phyloP scores from a whole-genome alignment of 2,113 vertebrate genomes.

The Emydura subglobosa region DNA sequence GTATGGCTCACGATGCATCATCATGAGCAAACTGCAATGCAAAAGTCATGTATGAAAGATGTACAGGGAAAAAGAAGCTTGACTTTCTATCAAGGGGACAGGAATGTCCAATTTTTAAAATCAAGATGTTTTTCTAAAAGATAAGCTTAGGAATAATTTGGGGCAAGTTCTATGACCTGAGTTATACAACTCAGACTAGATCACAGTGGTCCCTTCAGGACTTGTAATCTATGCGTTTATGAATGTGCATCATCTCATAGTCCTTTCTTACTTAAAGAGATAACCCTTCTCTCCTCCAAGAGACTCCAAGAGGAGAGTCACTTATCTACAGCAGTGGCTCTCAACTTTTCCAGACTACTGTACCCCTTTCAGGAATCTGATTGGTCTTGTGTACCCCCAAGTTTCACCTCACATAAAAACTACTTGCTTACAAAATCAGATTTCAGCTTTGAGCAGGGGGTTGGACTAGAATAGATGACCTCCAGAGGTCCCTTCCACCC shows the following conservation, averaged over 20 bases:
- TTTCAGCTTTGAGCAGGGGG: too few relatives aligned
- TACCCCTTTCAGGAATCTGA: too few relatives aligned
- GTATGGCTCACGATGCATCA: neutral
- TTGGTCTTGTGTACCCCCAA: too few relatives aligned
- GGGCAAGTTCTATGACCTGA: neutral
- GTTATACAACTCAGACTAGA: neutral
- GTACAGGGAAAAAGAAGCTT: neutral
- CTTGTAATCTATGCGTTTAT: neutral
- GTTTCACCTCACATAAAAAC: too few relatives aligned
- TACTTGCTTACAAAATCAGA: too few relatives aligned
- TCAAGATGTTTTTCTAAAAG: neutral
- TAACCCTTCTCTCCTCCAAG: neutral
- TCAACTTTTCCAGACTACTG: too few relatives aligned
- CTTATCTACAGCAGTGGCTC: neutral
- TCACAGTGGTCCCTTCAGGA: neutral
- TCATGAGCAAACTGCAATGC: neutral
- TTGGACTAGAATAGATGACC: too few relatives aligned
- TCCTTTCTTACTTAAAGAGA: neutral
- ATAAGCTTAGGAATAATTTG: neutral
- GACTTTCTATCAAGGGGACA: neutral
- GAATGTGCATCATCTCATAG: neutral
- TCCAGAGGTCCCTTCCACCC: too few relatives aligned
- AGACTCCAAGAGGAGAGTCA: neutral
- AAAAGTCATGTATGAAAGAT: neutral
- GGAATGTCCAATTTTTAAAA: neutral